Evolutionary conservation across 2,888 invertebrate genomes (phyloP).

Genomic region (Xylocampa areola): DNA sequence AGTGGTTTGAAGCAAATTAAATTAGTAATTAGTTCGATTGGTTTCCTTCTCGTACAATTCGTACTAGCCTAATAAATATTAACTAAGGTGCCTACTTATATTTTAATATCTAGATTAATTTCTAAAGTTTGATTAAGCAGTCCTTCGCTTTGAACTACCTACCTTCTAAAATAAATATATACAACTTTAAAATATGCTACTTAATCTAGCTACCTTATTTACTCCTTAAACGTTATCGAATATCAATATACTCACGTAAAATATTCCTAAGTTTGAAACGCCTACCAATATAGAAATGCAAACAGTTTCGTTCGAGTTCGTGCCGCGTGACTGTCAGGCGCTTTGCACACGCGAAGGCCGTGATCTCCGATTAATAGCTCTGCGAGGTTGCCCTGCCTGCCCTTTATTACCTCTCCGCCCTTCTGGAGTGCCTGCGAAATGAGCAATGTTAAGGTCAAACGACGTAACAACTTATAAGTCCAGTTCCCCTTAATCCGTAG

Average conservation of each 20-base stretch:
- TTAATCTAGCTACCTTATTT: no score
- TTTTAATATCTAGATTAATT: no score
- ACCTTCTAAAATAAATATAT: no score
- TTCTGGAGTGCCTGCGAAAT: conserved; percentile 68
- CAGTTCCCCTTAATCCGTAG: conserved; percentile 39
- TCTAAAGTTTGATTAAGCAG: no score
- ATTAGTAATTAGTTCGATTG: no score
- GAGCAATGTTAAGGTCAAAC: conserved; percentile 78
- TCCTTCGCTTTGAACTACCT: no score
- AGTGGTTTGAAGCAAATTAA: no score
- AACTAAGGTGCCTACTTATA: no score
- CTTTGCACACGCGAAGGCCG: conserved; percentile 83
- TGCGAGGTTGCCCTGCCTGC: conserved; percentile 73
- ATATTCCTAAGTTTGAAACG: conserved; percentile 62
- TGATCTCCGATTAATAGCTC: conserved; percentile 81
- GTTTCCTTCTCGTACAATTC: no score
- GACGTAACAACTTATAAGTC: conserved; percentile 56
- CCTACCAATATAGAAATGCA: conserved; percentile 77
- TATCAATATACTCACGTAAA: conserved; percentile 24
- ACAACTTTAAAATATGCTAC: no score
- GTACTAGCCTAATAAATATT: no score
- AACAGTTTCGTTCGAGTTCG: conserved; percentile 71
- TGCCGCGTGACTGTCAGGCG: conserved; percentile 80
- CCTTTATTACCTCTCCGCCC: conserved; percentile 79
- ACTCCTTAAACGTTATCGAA: no score